Conservation (phyloP, 2,888 invertebrate species). For the Tetanocera ferruginea region DNA sequence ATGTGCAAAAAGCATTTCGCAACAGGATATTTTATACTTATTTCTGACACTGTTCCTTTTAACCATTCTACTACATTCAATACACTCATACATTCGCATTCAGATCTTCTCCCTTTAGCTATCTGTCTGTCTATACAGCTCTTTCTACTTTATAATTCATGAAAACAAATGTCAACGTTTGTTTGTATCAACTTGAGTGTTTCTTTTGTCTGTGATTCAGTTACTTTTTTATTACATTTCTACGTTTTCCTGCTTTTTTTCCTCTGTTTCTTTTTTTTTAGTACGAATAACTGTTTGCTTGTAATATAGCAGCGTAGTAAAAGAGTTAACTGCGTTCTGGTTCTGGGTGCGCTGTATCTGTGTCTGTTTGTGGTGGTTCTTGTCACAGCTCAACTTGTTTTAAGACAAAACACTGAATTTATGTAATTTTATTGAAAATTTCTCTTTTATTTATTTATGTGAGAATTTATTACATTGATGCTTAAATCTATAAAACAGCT, state of each 20-base stretch:
- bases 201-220: neutral
- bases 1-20: conserved; percentile 2
- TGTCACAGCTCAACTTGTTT: too few relatives aligned
- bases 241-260: neutral
- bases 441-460: too few relatives aligned
- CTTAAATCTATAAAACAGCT: too few relatives aligned
- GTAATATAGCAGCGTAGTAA: neutral
- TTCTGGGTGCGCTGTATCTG: neutral
- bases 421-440: too few relatives aligned
- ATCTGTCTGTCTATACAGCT: conserved; percentile 1
- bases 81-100: neutral
- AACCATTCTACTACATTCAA: neutral
- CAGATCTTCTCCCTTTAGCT: neutral
- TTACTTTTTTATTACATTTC: neutral
- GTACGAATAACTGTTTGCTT: neutral
- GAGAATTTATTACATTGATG: too few relatives aligned
- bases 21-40: conserved; percentile 4
- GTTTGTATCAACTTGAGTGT: neutral
- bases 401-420: too few relatives aligned
- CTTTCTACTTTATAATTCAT: conserved; percentile 18
- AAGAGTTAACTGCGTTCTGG: neutral
- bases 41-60: neutral
- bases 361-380: too few relatives aligned
- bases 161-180: conserved; percentile 22
- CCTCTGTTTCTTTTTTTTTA: neutral